Percentiles rank a stretch among this genome's conserved stretches.
Conservation (phyloP, 1,140 invertebrate genomes). For the Cardiocondyla obscurior region DNA sequence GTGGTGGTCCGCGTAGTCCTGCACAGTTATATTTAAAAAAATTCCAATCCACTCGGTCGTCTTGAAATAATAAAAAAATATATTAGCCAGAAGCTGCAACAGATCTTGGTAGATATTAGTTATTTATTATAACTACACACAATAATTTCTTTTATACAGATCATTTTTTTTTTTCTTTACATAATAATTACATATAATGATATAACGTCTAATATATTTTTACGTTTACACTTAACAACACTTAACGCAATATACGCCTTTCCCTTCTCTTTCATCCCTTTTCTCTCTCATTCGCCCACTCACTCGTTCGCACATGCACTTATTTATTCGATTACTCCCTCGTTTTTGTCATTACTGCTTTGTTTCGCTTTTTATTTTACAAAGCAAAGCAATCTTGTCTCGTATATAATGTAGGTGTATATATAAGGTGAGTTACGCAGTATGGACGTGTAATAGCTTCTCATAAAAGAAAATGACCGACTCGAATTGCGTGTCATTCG, state of each 20-base stretch:
- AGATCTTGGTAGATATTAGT: slow-evolving; percentile 61
- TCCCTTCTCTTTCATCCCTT: background rate
- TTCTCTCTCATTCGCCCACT: background rate
- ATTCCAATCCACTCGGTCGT: background rate
- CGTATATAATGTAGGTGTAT: background rate
- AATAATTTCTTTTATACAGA: slow-evolving; percentile 74
- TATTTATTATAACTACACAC: slow-evolving; percentile 75
- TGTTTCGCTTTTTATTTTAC: background rate
- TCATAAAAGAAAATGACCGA: background rate
- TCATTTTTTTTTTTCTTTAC: slow-evolving; percentile 52
- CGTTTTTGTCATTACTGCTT: background rate
- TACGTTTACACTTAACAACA: slow-evolving; percentile 80
- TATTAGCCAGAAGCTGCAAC: no score
- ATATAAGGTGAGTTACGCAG: slow-evolving; percentile 23
- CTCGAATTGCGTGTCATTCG: background rate
- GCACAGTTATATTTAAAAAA: no score
- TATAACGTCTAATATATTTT: slow-evolving; percentile 83
- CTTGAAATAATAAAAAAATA: background rate
- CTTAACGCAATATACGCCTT: slow-evolving; percentile 79
- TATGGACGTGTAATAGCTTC: background rate
- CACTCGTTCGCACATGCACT: background rate
- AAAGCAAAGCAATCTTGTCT: slow-evolving; percentile 40
- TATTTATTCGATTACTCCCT: background rate
- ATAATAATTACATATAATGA: slow-evolving; percentile 82
- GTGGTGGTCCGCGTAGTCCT: background rate